These are phyloP conservation scores for Olivierus martensii DNA, from an alignment of 1,140 invertebrate species.

Conservation along the genomic window DNA sequence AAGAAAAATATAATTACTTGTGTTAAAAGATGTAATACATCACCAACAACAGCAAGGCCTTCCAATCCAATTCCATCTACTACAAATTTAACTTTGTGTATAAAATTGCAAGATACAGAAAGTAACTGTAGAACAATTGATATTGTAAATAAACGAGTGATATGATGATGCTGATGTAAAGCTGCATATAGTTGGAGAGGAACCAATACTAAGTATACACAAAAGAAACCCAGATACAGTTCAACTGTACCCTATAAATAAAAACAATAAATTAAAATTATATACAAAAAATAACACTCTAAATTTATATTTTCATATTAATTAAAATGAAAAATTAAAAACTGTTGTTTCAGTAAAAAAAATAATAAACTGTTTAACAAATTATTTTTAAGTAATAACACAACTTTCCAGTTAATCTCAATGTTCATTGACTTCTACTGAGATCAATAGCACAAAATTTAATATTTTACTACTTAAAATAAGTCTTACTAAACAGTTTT, in stretches of 20 bases:
- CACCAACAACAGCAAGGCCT: slow-evolving; percentile 64
- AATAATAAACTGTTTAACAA: too few relatives aligned
- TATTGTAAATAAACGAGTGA: slow-evolving; percentile 78
- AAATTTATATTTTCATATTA: neutral
- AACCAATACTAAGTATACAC: slow-evolving; percentile 71
- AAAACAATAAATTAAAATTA: slow-evolving; percentile 9
- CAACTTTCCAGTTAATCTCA: too few relatives aligned
- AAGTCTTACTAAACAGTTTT: too few relatives aligned
- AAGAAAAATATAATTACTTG: slow-evolving; percentile 40
- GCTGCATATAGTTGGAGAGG: slow-evolving; percentile 82
- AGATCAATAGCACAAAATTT: too few relatives aligned
- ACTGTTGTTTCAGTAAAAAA: too few relatives aligned
- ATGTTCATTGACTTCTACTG: too few relatives aligned
- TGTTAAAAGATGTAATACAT: slow-evolving; percentile 80
- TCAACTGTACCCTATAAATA: slow-evolving; percentile 64
- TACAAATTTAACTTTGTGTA: slow-evolving; percentile 80
- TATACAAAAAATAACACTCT: neutral
- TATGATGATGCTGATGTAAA: slow-evolving; percentile 64
- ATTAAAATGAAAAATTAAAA: too few relatives aligned
- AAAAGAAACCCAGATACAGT: slow-evolving; percentile 75
- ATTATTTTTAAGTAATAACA: too few relatives aligned
- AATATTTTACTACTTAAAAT: too few relatives aligned
- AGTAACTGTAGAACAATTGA: slow-evolving; percentile 72
- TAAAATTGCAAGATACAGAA: slow-evolving; percentile 66
- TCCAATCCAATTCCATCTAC: slow-evolving; percentile 73